Evolutionary conservation across 1,140 invertebrate genomes (phyloP), one percentile per base, ranked within the genome.

Genomic region (Trichomalopsis sarcophagae): DNA sequence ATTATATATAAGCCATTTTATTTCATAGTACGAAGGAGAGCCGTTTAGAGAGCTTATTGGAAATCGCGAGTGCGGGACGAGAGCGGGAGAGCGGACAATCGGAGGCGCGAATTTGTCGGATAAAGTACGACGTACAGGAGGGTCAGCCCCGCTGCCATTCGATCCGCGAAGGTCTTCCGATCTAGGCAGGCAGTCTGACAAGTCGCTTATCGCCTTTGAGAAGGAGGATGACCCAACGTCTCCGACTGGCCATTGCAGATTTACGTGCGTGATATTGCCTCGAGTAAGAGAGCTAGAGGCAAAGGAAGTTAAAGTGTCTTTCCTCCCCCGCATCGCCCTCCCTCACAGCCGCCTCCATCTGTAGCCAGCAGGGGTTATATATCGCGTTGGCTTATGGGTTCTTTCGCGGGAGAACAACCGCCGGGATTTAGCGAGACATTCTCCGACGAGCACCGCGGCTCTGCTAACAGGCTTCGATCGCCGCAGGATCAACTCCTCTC

Each of bases 381-480:
- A 83, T 77, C 17, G 36, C 75, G 23, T 68, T 68, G 76, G 76
- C 62, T 84, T 84, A 79, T 73, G 66, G 68, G 27, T 50, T 84
- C 68, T 71, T 83, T 69, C 40, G 66, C 33, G 33, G 3, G 21
- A 27, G 82, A 83, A 83, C 75, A 55, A 84, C 82, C 44, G 23
- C 17, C 23, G 77, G 50, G 82, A 84, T 84, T 84, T 74, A 23
- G 76, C 17, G 36, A 74, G 44, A 73, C 66, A 68, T n/a, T 36
- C 2, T 40, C 62, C 30, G 30, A 55, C 75, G 2, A 44, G 40
- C 68, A 27, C 27, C 27, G 77, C 44, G 23, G 68, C 30, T 66
- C 27, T 7, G 74, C 62, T 83, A 77, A 83, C 74, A 62, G 82
- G 23, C 78, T 75, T 84, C 77, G 77, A 84, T 84, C 66, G 76